Conservation (phyloP, 2,113 vertebrate species). For the Mastomys coucha region DNA sequence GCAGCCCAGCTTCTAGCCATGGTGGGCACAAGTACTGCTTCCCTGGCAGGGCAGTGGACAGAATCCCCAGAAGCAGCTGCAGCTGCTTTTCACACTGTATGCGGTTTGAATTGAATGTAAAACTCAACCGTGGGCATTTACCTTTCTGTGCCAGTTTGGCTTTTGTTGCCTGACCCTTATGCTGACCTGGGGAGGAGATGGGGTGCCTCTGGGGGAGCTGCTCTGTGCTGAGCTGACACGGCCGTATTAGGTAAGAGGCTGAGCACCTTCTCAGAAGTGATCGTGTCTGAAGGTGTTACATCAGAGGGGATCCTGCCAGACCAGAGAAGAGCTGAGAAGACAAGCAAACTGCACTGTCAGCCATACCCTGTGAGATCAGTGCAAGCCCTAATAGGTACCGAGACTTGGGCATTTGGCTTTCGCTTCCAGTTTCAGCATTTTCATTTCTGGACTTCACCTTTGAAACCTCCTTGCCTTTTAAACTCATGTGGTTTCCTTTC, state of each 20-base stretch:
- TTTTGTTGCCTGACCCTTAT: conserved; percentile 82
- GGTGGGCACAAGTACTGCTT: conserved; percentile 78
- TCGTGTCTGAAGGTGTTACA: conserved; percentile 83
- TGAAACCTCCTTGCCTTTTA: conserved; percentile 70
- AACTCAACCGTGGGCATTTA: conserved; percentile 86
- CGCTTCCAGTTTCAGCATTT: conserved; percentile 84
- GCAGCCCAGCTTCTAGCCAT: conserved; percentile 74
- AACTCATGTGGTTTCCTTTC: conserved; percentile 36
- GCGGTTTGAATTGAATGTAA: conserved; percentile 89
- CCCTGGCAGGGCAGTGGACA: conserved; percentile 83
- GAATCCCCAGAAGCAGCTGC: conserved; percentile 74
- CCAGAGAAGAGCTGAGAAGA: conserved; percentile 81
- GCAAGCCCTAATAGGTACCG: conserved; percentile 87
- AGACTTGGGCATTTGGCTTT: conserved; percentile 85
- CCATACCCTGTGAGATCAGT: conserved; percentile 87
- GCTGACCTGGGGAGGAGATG: conserved; percentile 17
- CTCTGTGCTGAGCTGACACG: rapidly evolving
- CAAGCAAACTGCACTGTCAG: conserved; percentile 85
- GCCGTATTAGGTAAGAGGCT: conserved; percentile 37
- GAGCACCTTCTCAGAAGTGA: conserved; percentile 79
- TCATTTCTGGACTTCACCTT: conserved; percentile 83
- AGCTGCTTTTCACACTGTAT: conserved; percentile 82
- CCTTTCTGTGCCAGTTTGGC: conserved; percentile 88
- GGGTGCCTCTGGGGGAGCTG: conserved; percentile 48
- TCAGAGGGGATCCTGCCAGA: conserved; percentile 81